phyloP scores from a whole-genome alignment of 2,113 vertebrate genomes.

The Mystacornis crossleyi region DNA sequence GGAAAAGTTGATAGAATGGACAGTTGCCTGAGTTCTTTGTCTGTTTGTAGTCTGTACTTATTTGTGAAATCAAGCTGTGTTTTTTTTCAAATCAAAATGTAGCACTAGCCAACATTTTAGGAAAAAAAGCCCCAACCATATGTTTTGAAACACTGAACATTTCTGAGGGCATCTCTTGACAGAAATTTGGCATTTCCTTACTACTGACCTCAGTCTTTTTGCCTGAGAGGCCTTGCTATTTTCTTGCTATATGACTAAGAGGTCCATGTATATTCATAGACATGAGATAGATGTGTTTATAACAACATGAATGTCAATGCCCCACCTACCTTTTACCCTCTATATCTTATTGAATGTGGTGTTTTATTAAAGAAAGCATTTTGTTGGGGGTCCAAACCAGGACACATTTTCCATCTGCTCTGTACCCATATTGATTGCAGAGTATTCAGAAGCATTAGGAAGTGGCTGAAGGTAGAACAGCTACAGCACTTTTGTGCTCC shows the following conservation, averaged over 20 bases:
- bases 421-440: background rate
- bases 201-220: background rate
- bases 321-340: background rate
- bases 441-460: background rate
- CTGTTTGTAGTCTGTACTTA: background rate
- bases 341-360: background rate
- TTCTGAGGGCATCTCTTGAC: background rate
- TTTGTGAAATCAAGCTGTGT: background rate
- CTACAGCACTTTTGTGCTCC: background rate
- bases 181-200: background rate
- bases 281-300: background rate
- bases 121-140: background rate
- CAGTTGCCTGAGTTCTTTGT: background rate
- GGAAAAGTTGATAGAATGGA: background rate
- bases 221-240: background rate
- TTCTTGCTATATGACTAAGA: background rate
- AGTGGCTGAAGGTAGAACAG: background rate
- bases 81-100: background rate
- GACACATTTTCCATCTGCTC: background rate
- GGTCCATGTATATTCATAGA: background rate
- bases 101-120: background rate
- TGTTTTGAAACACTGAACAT: background rate
- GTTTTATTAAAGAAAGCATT: fast-evolving
- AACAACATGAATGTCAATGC: background rate
- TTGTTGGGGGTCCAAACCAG: no score